A percentile compares a stretch with the other conserved stretches of the same genome.
Conservation (phyloP, 2,113 vertebrate species). For the Procapra przewalskii region DNA sequence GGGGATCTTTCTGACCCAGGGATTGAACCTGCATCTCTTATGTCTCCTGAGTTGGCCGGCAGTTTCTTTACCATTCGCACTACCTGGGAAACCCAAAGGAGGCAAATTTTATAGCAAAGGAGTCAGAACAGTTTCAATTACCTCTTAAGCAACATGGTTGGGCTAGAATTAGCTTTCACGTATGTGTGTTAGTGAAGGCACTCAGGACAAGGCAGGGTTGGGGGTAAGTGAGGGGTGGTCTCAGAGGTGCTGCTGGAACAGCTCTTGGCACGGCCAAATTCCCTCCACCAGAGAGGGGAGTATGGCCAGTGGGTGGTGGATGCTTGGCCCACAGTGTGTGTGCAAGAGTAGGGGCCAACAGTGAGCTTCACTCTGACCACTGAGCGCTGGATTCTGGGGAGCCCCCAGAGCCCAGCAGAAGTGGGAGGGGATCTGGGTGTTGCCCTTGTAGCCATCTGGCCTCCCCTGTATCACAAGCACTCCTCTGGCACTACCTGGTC, state of each 20-base stretch:
- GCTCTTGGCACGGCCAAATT: neutral
- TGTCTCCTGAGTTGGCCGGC: neutral
- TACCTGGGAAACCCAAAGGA: neutral
- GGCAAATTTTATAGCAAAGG: neutral
- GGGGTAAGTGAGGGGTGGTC: neutral
- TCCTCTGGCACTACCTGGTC: neutral
- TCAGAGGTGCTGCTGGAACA: neutral
- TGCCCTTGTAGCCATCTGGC: neutral
- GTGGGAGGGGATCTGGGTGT: neutral
- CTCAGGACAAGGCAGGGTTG: neutral
- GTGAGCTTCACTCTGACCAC: neutral
- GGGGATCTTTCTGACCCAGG: neutral
- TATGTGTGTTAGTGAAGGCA: neutral
- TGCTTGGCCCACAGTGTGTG: neutral
- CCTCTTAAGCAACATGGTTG: neutral
- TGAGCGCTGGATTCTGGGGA: neutral
- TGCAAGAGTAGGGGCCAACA: neutral
- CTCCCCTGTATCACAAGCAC: neutral
- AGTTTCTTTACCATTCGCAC: neutral
- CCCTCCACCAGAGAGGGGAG: neutral
- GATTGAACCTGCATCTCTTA: neutral
- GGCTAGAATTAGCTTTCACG: neutral
- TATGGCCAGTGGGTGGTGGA: neutral
- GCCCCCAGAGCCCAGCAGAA: neutral
- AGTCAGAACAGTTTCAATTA: neutral